Percentiles rank a stretch among this genome's conserved stretches.
These are phyloP conservation scores for Argopecten irradians DNA, from an alignment of 1,140 invertebrate species.

Conservation along the genomic window DNA sequence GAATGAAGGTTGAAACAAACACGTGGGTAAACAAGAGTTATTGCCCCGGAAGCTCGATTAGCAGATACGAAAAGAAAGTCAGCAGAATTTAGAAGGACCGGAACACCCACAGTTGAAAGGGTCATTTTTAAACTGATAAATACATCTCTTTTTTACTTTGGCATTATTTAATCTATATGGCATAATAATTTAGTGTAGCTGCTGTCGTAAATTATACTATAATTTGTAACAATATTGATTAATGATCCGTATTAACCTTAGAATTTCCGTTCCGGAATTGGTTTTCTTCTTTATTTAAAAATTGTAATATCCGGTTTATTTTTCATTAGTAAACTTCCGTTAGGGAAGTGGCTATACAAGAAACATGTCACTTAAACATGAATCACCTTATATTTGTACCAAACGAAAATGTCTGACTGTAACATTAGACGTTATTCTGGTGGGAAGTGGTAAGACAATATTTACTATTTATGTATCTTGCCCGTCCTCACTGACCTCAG, in stretches of 20 bases:
- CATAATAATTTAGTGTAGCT: too few species aligned
- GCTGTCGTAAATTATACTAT: too few species aligned
- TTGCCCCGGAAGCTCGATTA: background rate
- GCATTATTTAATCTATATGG: too few species aligned
- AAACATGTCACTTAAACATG: background rate
- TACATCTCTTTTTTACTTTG: too few species aligned
- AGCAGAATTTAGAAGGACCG: background rate
- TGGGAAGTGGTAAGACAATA: background rate
- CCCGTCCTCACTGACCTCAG: too few species aligned
- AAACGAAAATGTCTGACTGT: background rate
- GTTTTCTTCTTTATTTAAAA: background rate
- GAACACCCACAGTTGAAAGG: background rate
- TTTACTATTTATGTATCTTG: too few species aligned
- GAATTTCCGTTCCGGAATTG: background rate
- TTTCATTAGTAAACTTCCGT: background rate
- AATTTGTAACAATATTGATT: too few species aligned
- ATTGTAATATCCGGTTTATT: background rate
- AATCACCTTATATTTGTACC: background rate
- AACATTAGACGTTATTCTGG: background rate
- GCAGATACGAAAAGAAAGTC: background rate
- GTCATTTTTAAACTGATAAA: background rate
- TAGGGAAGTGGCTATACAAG: background rate
- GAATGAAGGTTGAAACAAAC: background rate
- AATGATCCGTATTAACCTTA: background rate
- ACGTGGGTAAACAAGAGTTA: background rate